Evolutionary conservation across 2,797 vertebrate genomes (phyloP), one percentile per base, ranked within the genome.

Genomic region (Enteromius paludinosus): DNA sequence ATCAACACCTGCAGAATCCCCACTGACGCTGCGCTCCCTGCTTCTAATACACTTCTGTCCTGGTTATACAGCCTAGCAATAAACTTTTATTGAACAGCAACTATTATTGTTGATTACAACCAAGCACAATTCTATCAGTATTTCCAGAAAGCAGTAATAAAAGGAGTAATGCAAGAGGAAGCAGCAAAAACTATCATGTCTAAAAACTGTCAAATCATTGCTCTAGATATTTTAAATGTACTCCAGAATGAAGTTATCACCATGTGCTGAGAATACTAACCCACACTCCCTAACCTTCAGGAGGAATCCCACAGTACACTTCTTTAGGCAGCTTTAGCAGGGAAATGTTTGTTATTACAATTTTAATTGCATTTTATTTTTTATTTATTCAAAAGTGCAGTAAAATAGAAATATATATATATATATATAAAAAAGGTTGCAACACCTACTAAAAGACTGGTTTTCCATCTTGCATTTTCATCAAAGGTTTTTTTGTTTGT

Each of bases 11-110:
- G 5, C 3, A 15, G 1, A 79, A 38, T n/a, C 25, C 61, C 4
- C n/a, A 7, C 20, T 23, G 28, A 9, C 18, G 66, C 6, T 14
- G 8, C 20, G 1, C 64, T 77, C 4, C 45, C 18, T 4, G 49
- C 54, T 45, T 65, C 15, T 38, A 38, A 64, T 9, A 25, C 18
- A 4, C 35, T 15, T 25, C 1, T 61, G 72, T 56, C 35, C 18
- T 35, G 43, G 30, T 54, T 82, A 82, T 76, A 69, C 59, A 69
- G 18, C 35, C 59, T 0, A 52, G 62, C 52, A 69, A 83, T 83
- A 45, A 61, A 61, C 18, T 2, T 83, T 83, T 83, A 83, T 77
- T 83, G 72, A 76, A 25, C 61, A 68, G 23, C 38, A 47, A 56
- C 17, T 33, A 17, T n/a, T 35, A 47, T 41, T 62, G 41, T 20